phyloP scores from a whole-genome alignment of 2,797 vertebrate genomes.

The Psittacula derbiana region DNA sequence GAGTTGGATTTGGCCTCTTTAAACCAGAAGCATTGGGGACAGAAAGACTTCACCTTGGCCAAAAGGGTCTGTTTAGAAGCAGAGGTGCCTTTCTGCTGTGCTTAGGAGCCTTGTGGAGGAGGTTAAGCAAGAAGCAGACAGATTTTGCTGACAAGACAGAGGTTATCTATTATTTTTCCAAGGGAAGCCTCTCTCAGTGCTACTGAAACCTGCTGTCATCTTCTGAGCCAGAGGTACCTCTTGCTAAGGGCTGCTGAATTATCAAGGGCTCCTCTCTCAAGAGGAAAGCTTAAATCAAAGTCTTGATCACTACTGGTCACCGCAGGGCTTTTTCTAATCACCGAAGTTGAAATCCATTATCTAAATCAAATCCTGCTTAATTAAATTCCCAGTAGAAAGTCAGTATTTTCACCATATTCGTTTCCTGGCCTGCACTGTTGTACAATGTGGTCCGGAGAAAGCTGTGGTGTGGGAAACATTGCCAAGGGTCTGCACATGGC shows the following conservation, averaged over 20 bases:
- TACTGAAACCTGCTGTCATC: background rate
- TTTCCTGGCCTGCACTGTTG: background rate
- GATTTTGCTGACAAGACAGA: background rate
- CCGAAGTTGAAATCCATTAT: background rate
- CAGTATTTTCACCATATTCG: background rate
- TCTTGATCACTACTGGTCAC: background rate
- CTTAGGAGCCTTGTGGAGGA: background rate
- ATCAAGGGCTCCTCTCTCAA: background rate
- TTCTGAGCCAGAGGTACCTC: background rate
- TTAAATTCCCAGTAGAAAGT: background rate
- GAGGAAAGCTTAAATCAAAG: background rate
- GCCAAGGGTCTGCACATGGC: background rate
- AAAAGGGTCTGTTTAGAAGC: background rate
- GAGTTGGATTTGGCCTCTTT: background rate
- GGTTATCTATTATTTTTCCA: background rate
- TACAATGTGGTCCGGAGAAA: rapidly evolving
- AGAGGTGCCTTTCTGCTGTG: background rate
- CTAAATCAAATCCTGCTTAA: background rate
- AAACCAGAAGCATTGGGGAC: rapidly evolving
- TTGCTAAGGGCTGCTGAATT: background rate
- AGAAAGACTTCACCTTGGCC: background rate
- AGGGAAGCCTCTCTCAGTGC: rapidly evolving
- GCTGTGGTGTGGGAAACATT: background rate
- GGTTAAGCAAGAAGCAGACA: background rate
- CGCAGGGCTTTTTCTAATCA: background rate